Conservation (phyloP, 1,140 invertebrate species). For the Meteorus sp. region DNA sequence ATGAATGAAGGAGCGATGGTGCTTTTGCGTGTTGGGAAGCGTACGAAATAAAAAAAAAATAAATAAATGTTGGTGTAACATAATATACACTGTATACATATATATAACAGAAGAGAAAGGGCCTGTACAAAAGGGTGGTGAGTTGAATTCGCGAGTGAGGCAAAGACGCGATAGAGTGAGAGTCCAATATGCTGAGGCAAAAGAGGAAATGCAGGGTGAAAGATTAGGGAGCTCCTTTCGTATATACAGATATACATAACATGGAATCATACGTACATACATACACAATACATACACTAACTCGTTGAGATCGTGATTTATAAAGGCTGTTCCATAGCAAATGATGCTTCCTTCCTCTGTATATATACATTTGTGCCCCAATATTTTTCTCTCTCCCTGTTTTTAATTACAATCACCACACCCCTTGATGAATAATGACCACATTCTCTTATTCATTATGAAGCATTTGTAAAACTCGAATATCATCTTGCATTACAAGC, state of each 20-base stretch:
- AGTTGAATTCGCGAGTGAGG: constrained; percentile 1
- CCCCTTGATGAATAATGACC: constrained; percentile 5
- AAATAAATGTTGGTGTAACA: no score
- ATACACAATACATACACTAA: constrained; percentile 26
- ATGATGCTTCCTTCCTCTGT: constrained; percentile 18
- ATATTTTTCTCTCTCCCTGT: not conserved
- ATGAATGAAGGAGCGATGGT: constrained; percentile 56
- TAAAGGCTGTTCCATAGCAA: constrained; percentile 31
- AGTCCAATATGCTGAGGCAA: no score
- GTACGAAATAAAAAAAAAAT: constrained; percentile 20
- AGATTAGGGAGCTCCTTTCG: constrained; percentile 39
- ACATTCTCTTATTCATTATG: no score
- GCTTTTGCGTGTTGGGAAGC: constrained; percentile 52
- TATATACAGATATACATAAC: not conserved
- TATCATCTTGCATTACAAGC: no score
- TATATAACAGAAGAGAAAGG: no score
- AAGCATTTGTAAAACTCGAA: no score
- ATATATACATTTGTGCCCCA: not conserved
- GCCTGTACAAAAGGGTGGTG: no score
- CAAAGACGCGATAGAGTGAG: no score
- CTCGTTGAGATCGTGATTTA: constrained; percentile 39
- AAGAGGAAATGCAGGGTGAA: constrained; percentile 20
- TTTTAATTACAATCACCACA: constrained; percentile 18
- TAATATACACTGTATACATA: no score
- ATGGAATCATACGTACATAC: not conserved